Conservation (phyloP, 2,888 invertebrate genomes). For the Luperina nickerlii region DNA sequence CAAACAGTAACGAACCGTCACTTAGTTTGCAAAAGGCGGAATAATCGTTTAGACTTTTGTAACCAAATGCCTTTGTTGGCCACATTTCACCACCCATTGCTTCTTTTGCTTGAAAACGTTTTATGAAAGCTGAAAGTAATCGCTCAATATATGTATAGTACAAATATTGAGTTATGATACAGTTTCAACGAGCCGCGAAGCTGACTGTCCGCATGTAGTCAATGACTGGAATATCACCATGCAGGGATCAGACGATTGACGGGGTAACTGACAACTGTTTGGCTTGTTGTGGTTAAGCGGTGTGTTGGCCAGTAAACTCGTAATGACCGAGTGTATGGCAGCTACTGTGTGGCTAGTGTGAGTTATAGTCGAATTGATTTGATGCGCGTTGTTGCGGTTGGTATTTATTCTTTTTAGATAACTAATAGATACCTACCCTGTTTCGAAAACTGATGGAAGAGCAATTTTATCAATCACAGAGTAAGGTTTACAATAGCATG, state of each 20-base stretch:
- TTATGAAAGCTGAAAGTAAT: slow-evolving; percentile 4
- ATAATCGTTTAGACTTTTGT: slow-evolving; percentile 54
- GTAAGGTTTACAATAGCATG: neutral
- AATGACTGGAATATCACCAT: slow-evolving; percentile 65
- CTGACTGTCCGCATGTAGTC: slow-evolving; percentile 67
- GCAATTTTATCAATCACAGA: neutral
- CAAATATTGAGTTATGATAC: slow-evolving; percentile 6
- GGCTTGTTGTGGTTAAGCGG: slow-evolving; percentile 48
- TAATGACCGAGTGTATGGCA: slow-evolving; percentile 26
- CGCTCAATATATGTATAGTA: neutral
- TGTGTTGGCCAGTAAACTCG: slow-evolving; percentile 19
- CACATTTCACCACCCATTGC: slow-evolving; percentile 28
- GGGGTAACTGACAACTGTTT: slow-evolving; percentile 40
- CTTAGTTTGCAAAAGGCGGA: slow-evolving; percentile 66
- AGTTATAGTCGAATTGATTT: neutral
- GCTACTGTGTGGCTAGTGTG: slow-evolving; percentile 14
- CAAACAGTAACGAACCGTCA: slow-evolving; percentile 63
- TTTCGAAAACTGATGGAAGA: neutral
- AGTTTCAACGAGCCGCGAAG: slow-evolving; percentile 54
- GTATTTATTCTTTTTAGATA: neutral
- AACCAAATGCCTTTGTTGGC: slow-evolving; percentile 2
- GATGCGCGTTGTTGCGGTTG: slow-evolving; percentile 7
- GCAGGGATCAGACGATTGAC: slow-evolving; percentile 51
- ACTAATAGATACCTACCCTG: neutral
- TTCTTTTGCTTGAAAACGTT: neutral